Evolutionary conservation across 30 jellyfish, hydroid and myxozoan species (phyloP).

Genomic region (Turritopsis dohrnii): DNA sequence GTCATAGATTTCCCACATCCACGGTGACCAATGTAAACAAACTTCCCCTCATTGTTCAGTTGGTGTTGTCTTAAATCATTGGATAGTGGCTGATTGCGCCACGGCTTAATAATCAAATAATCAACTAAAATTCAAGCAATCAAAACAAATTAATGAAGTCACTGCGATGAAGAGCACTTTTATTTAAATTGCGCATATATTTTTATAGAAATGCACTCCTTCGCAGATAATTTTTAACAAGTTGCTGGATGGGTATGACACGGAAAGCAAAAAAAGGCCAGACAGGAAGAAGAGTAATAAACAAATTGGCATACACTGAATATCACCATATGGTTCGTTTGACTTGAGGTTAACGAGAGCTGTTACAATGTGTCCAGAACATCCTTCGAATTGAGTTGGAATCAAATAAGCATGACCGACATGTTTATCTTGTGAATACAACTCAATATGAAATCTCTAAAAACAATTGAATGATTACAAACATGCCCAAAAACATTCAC

Average conservation of each 20-base stretch:
- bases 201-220: too few relatives aligned
- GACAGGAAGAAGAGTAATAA: too few relatives aligned
- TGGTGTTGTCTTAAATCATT: background rate
- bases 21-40: conserved; percentile 48
- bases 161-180: background rate
- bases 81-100: conserved; percentile 33
- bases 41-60: background rate
- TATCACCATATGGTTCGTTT: background rate
- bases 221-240: too few relatives aligned
- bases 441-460: background rate
- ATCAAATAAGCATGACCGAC: conserved; percentile 11
- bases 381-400: background rate
- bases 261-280: too few relatives aligned
- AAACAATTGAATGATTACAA: background rate
- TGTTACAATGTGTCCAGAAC: background rate
- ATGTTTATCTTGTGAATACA: background rate
- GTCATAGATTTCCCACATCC: conserved; percentile 55
- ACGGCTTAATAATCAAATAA: conserved; percentile 39
- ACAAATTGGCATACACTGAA: background rate
- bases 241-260: too few relatives aligned
- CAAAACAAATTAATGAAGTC: too few relatives aligned
- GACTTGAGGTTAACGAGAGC: background rate
- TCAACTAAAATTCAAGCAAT: conserved; percentile 30
- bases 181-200: too few relatives aligned
- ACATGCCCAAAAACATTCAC: background rate